Evolutionary conservation across 92 coral and sea anemone genomes (phyloP).

Genomic region (Porites lobata): DNA sequence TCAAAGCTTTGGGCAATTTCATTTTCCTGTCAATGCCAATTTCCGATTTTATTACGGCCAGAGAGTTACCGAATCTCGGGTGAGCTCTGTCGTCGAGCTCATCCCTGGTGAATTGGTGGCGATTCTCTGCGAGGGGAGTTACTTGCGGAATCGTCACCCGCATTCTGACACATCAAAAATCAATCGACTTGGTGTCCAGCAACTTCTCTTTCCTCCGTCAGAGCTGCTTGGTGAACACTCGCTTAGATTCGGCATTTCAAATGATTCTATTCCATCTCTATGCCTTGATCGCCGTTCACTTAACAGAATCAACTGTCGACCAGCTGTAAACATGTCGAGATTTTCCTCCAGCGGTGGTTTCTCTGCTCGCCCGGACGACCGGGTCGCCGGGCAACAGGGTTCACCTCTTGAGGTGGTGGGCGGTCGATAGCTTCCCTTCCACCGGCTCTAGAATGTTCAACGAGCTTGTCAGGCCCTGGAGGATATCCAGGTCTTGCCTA

Average conservation of each 20-base stretch:
- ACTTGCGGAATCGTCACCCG: constrained; percentile 76
- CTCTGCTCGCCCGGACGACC: constrained; percentile 19
- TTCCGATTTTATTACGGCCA: constrained; percentile 81
- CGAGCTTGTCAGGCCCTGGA: constrained; percentile 50
- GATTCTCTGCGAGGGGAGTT: constrained; percentile 65
- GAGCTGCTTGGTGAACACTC: constrained; percentile 86
- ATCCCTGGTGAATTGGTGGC: constrained; percentile 20
- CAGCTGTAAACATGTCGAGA: constrained; percentile 85
- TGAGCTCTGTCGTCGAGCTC: constrained; percentile 18
- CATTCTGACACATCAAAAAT: constrained; percentile 79
- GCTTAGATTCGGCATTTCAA: constrained; percentile 30
- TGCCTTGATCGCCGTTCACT: constrained; percentile 79
- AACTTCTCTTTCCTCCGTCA: constrained; percentile 77
- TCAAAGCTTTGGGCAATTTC: constrained; percentile 68
- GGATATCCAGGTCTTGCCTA: constrained; percentile 57
- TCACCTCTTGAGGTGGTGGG: constrained; percentile 56
- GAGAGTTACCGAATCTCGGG: constrained; percentile 60
- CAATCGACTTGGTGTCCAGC: constrained; percentile 73
- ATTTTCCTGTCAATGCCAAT: constrained; percentile 33
- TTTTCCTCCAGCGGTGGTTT: constrained; percentile 56
- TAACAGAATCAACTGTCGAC: constrained; percentile 80
- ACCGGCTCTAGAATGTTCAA: constrained; percentile 51
- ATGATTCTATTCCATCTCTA: constrained; percentile 40
- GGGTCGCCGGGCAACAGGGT: constrained; percentile 47
- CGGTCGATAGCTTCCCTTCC: constrained; percentile 48